Conservation (phyloP, 2,888 invertebrate species). For the Tuta absoluta region DNA sequence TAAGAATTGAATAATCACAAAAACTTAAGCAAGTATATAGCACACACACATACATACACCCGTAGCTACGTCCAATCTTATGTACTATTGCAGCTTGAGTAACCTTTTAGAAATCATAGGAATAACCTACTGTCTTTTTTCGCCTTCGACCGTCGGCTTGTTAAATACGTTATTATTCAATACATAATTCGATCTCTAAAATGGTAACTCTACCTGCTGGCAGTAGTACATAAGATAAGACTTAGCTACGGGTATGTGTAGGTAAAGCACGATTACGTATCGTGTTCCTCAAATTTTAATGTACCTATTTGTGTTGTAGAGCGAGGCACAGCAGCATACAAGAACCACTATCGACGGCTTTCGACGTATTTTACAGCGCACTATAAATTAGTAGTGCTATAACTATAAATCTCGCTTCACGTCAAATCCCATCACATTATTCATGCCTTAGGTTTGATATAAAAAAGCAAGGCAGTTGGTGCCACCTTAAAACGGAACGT, state of each 20-base stretch:
- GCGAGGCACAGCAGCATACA: slow-evolving; percentile 26
- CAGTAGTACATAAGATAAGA: no score
- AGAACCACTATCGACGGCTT: slow-evolving; percentile 54
- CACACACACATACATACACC: background rate
- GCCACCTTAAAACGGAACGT: slow-evolving; percentile 9
- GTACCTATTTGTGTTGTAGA: slow-evolving; percentile 14
- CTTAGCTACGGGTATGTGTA: no score
- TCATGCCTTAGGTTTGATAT: slow-evolving; percentile 62
- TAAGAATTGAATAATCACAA: background rate
- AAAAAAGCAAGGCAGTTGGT: slow-evolving; percentile 41
- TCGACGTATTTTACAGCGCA: slow-evolving; percentile 67
- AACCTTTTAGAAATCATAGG: no score
- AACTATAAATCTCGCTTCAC: slow-evolving; percentile 74
- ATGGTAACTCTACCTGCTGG: no score
- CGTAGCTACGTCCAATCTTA: no score
- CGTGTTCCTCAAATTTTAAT: background rate
- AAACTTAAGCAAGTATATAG: slow-evolving; percentile 26
- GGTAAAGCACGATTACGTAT: background rate
- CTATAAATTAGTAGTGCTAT: slow-evolving; percentile 73
- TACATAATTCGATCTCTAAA: no score
- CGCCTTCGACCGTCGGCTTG: no score
- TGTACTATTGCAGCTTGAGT: no score
- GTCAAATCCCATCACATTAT: slow-evolving; percentile 73
- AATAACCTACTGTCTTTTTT: no score
- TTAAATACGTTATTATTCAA: no score